These are phyloP conservation scores for Malachius bipustulatus DNA, from an alignment of 2,888 invertebrate species.

Conservation along the genomic window DNA sequence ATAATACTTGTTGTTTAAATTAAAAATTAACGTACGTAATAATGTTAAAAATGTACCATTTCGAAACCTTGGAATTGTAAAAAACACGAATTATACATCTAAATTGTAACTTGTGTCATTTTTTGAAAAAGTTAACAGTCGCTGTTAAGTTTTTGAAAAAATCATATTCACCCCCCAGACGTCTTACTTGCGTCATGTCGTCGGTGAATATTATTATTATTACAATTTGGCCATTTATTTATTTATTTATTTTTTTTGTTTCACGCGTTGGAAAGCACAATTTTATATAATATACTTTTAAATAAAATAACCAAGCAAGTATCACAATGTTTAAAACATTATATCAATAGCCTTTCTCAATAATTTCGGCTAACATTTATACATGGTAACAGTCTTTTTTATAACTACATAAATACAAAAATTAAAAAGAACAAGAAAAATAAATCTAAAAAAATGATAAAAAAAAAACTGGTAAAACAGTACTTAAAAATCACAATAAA, in stretches of 20 bases:
- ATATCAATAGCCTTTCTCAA: conserved; percentile 30
- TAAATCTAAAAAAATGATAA: conserved; percentile 14
- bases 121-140: too few relatives aligned
- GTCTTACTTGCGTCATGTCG: too few relatives aligned
- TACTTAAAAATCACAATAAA: conserved; percentile 32
- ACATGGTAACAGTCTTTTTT: conserved; percentile 40
- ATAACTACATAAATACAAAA: conserved; percentile 33
- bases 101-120: too few relatives aligned
- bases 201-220: too few relatives aligned
- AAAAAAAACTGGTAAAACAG: conserved; percentile 22
- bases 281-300: conserved; percentile 22
- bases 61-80: too few relatives aligned
- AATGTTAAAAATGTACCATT: too few relatives aligned
- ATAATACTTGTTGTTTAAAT: too few relatives aligned
- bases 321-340: conserved; percentile 40
- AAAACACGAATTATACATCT: too few relatives aligned
- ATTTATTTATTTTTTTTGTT: too few relatives aligned
- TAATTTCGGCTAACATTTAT: conserved; percentile 30
- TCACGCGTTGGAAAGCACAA: conserved; percentile 30
- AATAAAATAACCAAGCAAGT: conserved; percentile 29
- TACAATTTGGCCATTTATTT: conserved; percentile 31
- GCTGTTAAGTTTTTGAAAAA: too few relatives aligned
- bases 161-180: too few relatives aligned
- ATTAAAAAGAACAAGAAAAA: conserved; percentile 17
- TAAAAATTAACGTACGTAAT: too few relatives aligned